phyloP scores from a whole-genome alignment of 1,140 invertebrate genomes.

The Pachypeltis micranthus region DNA sequence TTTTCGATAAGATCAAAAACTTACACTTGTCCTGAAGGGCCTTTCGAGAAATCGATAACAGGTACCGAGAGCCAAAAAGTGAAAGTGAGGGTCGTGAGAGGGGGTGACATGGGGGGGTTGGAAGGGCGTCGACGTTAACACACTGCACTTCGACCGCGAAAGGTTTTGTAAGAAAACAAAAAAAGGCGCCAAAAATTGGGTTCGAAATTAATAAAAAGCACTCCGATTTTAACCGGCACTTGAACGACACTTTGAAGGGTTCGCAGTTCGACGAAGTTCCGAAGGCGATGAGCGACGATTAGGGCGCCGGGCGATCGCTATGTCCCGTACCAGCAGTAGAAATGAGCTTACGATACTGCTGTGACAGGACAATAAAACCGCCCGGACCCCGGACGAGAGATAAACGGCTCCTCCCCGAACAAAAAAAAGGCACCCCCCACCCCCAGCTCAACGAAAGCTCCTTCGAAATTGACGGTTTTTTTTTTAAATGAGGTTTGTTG shows the following conservation, averaged over 20 bases:
- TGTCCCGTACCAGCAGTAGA: slow-evolving; percentile 82
- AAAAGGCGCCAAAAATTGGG: background rate
- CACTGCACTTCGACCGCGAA: background rate
- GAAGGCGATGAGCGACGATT: slow-evolving; percentile 26
- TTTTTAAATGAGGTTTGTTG: no score
- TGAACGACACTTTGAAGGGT: background rate
- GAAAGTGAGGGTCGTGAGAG: background rate
- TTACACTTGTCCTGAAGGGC: no score
- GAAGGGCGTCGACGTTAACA: background rate
- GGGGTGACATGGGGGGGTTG: background rate
- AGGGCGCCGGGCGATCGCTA: slow-evolving; percentile 47
- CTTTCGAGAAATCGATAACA: background rate
- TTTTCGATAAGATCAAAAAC: no score
- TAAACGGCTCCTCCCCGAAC: no score
- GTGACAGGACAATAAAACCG: slow-evolving; percentile 89
- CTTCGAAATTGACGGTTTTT: slow-evolving; percentile 15
- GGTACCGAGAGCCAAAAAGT: background rate
- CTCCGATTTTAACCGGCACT: background rate
- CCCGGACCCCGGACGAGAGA: slow-evolving; percentile 34
- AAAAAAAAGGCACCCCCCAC: no score
- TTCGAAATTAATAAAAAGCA: background rate
- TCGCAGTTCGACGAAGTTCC: background rate
- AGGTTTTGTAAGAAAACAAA: background rate
- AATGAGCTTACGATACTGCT: slow-evolving; percentile 63
- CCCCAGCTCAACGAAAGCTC: no score